Evolutionary conservation across 2,888 invertebrate species (phyloP), one percentile per base, ranked within the genome.

Genomic region (Eugnorisma glareosa): DNA sequence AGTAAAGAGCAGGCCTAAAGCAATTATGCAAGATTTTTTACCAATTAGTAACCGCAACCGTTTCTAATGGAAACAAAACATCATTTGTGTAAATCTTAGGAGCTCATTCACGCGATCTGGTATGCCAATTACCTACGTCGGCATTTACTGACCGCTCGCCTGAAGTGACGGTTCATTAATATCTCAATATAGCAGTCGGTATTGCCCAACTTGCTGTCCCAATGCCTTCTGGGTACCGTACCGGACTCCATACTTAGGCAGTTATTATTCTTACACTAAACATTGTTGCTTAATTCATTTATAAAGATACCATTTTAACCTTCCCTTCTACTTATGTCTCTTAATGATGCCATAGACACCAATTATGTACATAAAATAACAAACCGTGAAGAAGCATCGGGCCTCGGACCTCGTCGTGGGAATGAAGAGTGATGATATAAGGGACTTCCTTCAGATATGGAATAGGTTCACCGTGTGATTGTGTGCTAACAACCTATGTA

Each of bases 91-190:
- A 82, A 80, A 76, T 82, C 77, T 82, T 67, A 75, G 63, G 31
- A 57, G 37, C 61, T 81, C 75, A 84, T 85, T 83, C 73, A 86
- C 21, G 71, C 13, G 71, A 79, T 79, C 59, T 70, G 71, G 80
- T 70, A 70, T 79, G 79, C 18, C 70, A 69, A 76, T 69, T 69
- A 77, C 61, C 31, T 61, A 35, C 37, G 45, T 59, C 57, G 45
- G 45, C 21, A 48, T 59, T 59, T 79, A 70, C 69, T n/a, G 45
- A 35, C 48, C 48, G 59, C 31, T 70, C 13, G 68, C 28, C 48
- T 48, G 48, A 79, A 31, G 28, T 61, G 79, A 79, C 48, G n/a
- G 59, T 48, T 59, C 79, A 77, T 77, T 79, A 79, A 61, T 70
- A 70, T 77, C 40, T 77, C 11, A 61, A 13, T 45, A 59, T 18